A percentile compares a stretch with the other conserved stretches of the same genome.
phyloP scores from a whole-genome alignment of 2,797 vertebrate species.

The Cyprinella venusta region DNA sequence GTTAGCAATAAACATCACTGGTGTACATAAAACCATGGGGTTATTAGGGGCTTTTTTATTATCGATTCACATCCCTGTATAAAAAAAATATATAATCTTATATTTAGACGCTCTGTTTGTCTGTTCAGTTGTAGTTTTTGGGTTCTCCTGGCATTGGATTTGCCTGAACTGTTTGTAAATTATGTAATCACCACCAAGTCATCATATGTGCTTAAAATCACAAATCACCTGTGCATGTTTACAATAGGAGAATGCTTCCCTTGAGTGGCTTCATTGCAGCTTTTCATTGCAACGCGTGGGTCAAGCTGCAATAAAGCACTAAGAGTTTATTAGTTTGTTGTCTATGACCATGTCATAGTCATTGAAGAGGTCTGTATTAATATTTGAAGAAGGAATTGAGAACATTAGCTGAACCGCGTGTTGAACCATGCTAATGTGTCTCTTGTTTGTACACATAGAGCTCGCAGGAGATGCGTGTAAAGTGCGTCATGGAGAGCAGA shows the following conservation, averaged over 20 bases:
- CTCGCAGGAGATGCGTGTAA: not conserved
- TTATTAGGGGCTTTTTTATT: not conserved
- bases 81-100: not conserved
- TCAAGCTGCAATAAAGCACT: constrained; percentile 10
- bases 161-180: not conserved
- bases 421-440: not conserved
- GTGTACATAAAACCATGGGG: not conserved
- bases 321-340: not conserved
- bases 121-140: not conserved
- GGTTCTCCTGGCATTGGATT: not conserved
- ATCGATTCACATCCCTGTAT: not conserved
- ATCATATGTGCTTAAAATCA: not conserved
- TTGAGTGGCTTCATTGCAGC: not conserved
- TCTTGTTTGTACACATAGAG: constrained; percentile 25
- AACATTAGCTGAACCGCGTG: not conserved
- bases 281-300: not conserved
- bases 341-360: not conserved
- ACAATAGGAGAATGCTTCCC: not conserved
- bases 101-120: not conserved
- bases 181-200: not conserved
- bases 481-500: constrained; percentile 8
- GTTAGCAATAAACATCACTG: not conserved
- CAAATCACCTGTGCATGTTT: not conserved
- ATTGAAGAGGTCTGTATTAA: constrained; percentile 10
- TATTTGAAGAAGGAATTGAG: not conserved